Evolutionary conservation across 2,888 invertebrate genomes (phyloP), one percentile per base, ranked within the genome.

Genomic region (Caenorhabditis drosophilae): DNA sequence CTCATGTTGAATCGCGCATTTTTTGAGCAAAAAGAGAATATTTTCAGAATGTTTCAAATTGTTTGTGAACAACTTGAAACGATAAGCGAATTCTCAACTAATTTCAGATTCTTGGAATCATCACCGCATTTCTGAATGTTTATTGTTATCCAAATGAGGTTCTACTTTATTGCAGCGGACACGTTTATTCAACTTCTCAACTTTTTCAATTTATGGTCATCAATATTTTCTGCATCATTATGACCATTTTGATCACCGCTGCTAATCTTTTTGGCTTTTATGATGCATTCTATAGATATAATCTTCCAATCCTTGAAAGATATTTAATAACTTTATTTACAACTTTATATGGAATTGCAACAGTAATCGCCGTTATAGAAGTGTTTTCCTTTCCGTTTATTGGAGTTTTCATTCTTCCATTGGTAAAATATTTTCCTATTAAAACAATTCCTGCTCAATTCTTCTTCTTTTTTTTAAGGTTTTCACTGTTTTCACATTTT

Each of bases 251-350:
- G 2, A 41, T 78, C 22, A 58, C 69, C n/a, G n/a, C 74, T 34
- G 70, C 63, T n/a, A 70, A 67, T 51, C 52, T 77, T 20, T 60
- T 70, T 23, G 75, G 76, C 7, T 63, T 70, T 2, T 74, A 68
- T 41, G 78, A 78, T 40, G 69, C 77, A 7, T 78, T 55, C 48
- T 78, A 78, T 55, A 70, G 74, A 31, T 78, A 58, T 46, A 78
- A 78, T 52, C 76, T 75, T 38, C 70, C 67, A n/a, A 47, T 78
- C 34, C 42, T 78, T 49, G 57, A 50, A 23, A 27, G 57, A 1
- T 66, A 70, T 50, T 48, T 76, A 68, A 73, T 76, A 25, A 73
- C 67, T 41, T 62, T 74, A 7, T 68, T 74, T 27, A 66, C 70
- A 4, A 61, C 69, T 20, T 49, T 78, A 22, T 76, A 73, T 22